Evolutionary conservation across 2,113 vertebrate genomes (phyloP).

Genomic region (Panthera leo): DNA sequence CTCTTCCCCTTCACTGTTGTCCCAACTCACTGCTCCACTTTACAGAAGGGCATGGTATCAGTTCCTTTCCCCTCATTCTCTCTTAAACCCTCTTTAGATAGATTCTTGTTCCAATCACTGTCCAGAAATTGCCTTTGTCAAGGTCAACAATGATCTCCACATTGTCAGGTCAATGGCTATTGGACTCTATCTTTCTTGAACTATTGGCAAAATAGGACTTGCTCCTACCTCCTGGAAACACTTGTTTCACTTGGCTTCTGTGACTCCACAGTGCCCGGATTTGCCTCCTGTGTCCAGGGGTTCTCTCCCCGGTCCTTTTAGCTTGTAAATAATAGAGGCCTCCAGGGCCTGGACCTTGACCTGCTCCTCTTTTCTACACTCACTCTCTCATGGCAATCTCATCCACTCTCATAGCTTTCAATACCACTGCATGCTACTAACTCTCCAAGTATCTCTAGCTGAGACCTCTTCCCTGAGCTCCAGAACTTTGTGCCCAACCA

Average conservation of each 20-base stretch:
- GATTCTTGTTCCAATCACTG: neutral
- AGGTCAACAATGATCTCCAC: neutral
- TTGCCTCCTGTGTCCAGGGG: too few species aligned
- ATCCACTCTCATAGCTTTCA: neutral
- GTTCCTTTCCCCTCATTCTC: neutral
- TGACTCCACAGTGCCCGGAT: neutral
- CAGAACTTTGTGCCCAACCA: neutral
- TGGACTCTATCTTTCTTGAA: neutral
- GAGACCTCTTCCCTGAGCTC: neutral
- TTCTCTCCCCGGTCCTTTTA: neutral
- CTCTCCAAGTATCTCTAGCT: neutral
- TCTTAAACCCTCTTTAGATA: neutral
- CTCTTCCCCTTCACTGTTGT: neutral
- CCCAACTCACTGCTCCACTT: neutral
- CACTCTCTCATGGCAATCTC: neutral
- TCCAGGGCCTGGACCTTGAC: neutral
- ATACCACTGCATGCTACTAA: neutral
- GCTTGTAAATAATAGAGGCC: neutral
- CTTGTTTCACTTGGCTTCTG: neutral
- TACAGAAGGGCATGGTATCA: neutral
- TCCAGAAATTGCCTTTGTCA: neutral
- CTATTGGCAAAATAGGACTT: neutral
- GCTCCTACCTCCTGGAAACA: neutral
- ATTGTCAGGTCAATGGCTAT: neutral
- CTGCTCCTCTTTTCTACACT: neutral